Base-by-base conservation (phyloP, 2,797 vertebrate species). In the Ataeniobius toweri region DNA sequence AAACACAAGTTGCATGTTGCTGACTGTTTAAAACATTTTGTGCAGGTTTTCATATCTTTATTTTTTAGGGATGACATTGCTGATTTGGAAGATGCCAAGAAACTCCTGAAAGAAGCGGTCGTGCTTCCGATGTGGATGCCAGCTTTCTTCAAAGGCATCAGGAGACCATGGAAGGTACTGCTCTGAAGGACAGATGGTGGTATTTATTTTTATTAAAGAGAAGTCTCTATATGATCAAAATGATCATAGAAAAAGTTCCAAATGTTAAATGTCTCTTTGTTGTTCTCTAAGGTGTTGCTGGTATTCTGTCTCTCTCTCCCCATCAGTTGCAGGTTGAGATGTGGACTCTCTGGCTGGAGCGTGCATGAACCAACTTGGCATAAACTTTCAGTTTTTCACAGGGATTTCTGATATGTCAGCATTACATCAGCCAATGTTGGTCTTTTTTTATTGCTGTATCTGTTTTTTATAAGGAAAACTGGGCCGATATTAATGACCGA, bases 91-190 rank as follows among this genome's bases (percentile, higher is more conserved):
- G 97, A 98, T 72, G 97, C 98, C 51, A 99, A 99, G 92, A 98
- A 97, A 86, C 96, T 99, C 71, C 94, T 99, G 80, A 98, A 99
- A 85, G 98, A 99, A 93, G 98, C 98, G 0, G 98, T 99, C 7
- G 98, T 99, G 78, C 90, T 99, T 89, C 98, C 98, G 0, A 99
- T 99, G 98, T 99, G 97, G 98, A 99, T 99, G 97, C 98, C 98
- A 0, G 97, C 98, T 36, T 99, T 99, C 93, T 99, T 99, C 93
- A 99, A 99, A 91, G 98, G 98, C 91, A 99, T 99, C 88, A 93
- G 98, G 75, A 95, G 98, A 88, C 98, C 98, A 0, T 99, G 98
- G 98, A 99, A 99, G 96, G 98, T 99, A 94, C 4, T 24, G 41
- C 24, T 70, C 31, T 2, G 1, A 53, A 51, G 39, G 61, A 0